Base-by-base conservation (phyloP, 2,113 vertebrate species). In the Phodopus roborovskii region DNA sequence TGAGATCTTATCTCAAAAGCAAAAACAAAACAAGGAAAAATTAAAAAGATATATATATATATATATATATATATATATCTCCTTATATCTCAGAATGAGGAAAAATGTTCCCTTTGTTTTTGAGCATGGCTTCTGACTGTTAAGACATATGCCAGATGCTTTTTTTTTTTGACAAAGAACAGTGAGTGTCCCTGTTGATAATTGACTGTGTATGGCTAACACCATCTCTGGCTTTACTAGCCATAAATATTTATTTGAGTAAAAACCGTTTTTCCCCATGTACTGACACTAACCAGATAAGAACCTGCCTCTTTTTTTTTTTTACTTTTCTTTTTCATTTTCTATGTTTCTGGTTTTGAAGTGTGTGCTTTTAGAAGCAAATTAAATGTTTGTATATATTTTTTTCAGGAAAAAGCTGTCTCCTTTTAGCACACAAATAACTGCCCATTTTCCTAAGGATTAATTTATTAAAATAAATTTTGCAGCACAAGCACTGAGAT, bases 251-350 rank as follows among this genome's bases (percentile, higher is more conserved):
- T 92, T 92, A 94, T 94, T 97, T 96, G 64, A 60, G 28, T 84
- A 91, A 95, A 91, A 77, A 4, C 20, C 11, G 22, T 68, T 90
- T 87, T 73, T 42, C 53, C 64, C 42, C 7, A 60, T 77, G 28
- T 28, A 93, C 15, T 96, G 81, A 97, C 84, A 92, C 39, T 90
- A 93, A 90, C 28, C 66, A 98, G 93, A 95, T 94, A 95, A 97
- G 11, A 58, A 2, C 20, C 91, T 92, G 89, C 30, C 12, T 36
- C 12, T 68, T 39, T 90, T 53, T 60, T 39, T 9, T 48, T 78
- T 42, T n/a, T 71, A 17, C 12, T 58, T 68, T 48, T 75, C 8
- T 78, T 50, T 86, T 88, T 13, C 3, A 6, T 79, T 88, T 83
- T 66, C 11, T 39, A n/a, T 66, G 58, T 90, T 92, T 92, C 84